Base-by-base conservation (phyloP, 1,140 invertebrate species). In the Bombus picipes region DNA sequence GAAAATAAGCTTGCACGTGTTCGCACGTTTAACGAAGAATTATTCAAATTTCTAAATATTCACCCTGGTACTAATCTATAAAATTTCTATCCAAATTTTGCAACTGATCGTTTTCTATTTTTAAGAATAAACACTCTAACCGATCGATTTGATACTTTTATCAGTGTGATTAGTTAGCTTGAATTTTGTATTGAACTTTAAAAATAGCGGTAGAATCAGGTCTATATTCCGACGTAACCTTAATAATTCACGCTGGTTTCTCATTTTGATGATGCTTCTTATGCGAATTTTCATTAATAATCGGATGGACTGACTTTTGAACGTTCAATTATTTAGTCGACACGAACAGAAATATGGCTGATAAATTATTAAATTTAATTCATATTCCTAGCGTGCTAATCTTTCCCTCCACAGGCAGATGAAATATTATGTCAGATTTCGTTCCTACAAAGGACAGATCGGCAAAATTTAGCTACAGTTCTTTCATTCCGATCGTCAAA, bases 91-190 rank as follows among this genome's bases (percentile, higher is more conserved):
- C 18, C 0, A 8, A 53, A 53, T 5, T 28, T n/a, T 62, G 10
- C 1, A 62, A 62, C 28, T n/a, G 12, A 62, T 62, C 10, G 28
- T 28, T 13, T 62, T 2, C 28, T 5, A n/a, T 62, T 62, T 62
- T 62, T 12, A n/a, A n/a, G 28, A n/a, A 12, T n/a, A 4, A 62
- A 62, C 25, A 59, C 8, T 28, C 8, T 1, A 3, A 28, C 25
- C 22, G 22, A 28, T 62, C 9, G 28, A n/a, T 28, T 62, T 12
- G 10, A 3, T 12, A n/a, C 12, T 28, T n/a, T 5, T 6, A 12
- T 62, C 9, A 1, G 0, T 10, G 28, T 4, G 12, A n/a, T 12
- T 5, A n/a, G 1, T 12, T 62, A 0, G 59, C 28, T 5, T n/a
- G 28, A 62, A 62, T 62, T 62, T 10, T 5, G 59, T n/a, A 13